Base-by-base conservation (phyloP, 2,113 vertebrate species). In the Macquaria ambigua region DNA sequence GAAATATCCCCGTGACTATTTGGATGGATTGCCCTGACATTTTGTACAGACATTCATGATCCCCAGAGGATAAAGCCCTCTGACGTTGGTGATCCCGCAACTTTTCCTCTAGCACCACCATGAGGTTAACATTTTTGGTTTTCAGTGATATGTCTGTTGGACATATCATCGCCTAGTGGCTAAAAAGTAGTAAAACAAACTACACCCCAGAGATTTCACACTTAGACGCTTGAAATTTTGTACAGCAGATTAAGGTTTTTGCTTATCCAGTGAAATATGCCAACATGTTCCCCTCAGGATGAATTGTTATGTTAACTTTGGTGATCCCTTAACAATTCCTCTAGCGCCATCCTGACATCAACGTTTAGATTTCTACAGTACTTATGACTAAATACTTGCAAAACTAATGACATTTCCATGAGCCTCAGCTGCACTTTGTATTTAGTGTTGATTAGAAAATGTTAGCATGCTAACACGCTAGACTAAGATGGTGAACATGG, bases 151-250 rank as follows among this genome's bases (percentile, higher is more conserved):
- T 61, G 15, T 25, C 8, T 31, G 28, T 31, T 31, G 28, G 28
- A 31, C 28, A 31, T 31, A 31, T 31, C 76, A 39, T 14, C 61
- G 48, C 11, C 48, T 59, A 8, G 31, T 50, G 48, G 77, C 43
- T 59, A 53, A 85, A 87, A 80, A 61, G 31, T 23, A 10, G 63
- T 8, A 69, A 12, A 61, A 76, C 46, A 56, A 76, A 84, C 46
- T 39, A 31, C 73, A 62, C 81, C 80, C 63, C 46, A 69, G 84
- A 61, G 76, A 59, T 77, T 81, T 80, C 73, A 64, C 71, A 92
- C 88, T 88, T 87, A 86, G 74, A 72, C 25, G 28, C 28, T 31
- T 31, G 10, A 18, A 53, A 37, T 37, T 21, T 37, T 50, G 43
- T 25, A 12, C 55, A 59, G 34, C 23, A 31, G 25, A 21, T 52